Percentiles rank a stretch among this genome's conserved stretches.
phyloP scores from a whole-genome alignment of 2,797 vertebrate species.

The Microctenopoma lineatum region DNA sequence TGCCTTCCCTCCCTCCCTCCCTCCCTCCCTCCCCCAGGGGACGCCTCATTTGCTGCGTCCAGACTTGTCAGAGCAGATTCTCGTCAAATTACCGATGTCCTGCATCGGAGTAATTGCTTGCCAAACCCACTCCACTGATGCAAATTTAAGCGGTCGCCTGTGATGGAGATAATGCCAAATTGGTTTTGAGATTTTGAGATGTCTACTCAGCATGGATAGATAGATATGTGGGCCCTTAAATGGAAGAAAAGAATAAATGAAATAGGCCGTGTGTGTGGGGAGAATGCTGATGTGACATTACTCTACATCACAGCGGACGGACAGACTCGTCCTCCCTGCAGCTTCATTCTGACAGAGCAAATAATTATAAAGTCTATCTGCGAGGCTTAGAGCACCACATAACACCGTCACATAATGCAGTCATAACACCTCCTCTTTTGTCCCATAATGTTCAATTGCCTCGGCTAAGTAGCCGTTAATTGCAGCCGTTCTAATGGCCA shows the following conservation, averaged over 20 bases:
- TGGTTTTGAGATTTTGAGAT: conserved; percentile 78
- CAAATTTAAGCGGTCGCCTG: conserved; percentile 76
- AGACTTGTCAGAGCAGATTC: conserved; percentile 80
- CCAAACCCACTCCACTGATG: conserved; percentile 79
- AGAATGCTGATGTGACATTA: conserved; percentile 71
- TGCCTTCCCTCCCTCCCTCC: conserved; percentile 4
- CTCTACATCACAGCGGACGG: conserved; percentile 39
- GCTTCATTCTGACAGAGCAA: conserved; percentile 47
- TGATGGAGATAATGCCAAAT: conserved; percentile 82
- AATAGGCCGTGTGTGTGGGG: conserved; percentile 48
- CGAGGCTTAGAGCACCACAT: conserved; percentile 33
- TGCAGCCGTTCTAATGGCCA: conserved; percentile 54
- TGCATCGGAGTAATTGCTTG: conserved; percentile 84
- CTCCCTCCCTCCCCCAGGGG: background rate
- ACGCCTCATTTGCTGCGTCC: conserved; percentile 62
- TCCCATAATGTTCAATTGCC: conserved; percentile 58
- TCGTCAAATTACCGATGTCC: conserved; percentile 76
- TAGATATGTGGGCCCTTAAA: conserved; percentile 61
- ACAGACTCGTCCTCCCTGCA: conserved; percentile 50
- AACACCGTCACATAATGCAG: conserved; percentile 41
- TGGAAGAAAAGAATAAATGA: conserved; percentile 56
- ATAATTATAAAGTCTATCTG: conserved; percentile 59
- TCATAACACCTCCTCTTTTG: conserved; percentile 56
- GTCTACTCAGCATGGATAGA: conserved; percentile 71
- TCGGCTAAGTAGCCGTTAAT: conserved; percentile 69